Base-by-base conservation (phyloP, 2,888 invertebrate species). In the Mermis nigrescens region DNA sequence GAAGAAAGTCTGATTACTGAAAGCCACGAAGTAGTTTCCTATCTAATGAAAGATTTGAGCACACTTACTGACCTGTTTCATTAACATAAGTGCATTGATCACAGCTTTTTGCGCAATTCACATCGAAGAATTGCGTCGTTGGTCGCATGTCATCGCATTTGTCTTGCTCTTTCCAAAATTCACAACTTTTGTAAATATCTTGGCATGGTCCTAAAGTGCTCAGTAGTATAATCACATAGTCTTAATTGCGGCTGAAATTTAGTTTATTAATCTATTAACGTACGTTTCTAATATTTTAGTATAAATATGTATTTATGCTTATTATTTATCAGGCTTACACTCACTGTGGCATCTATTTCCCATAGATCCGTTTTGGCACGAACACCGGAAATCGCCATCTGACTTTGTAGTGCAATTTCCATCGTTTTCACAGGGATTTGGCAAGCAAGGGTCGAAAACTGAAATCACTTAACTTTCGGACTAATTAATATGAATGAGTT, bases 401-500 rank as follows among this genome's bases (percentile, higher is more conserved):
- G n/a, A n/a, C n/a, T 38, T 38, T 7, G 7, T 24, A 12, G 19
- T 48, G 24, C 92, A 92, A 52, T 85, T 79, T 31, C 91, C 91
- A 29, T 87, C 89, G 72, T 88, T 80, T 62, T 86, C 76, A 68
- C 92, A 92, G n/a, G 90, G 91, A 73, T 90, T 89, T 1, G 88
- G 86, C 61, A 88, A 79, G 70, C 92, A 94, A 0, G 12, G 4
- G 48, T n/a, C 24, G 24, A 24, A 12, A n/a, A n/a, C 48, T n/a
- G 19, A n/a, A 48, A 48, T n/a, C n/a, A n/a, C n/a, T n/a, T n/a
- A n/a, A n/a, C n/a, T n/a, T n/a, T n/a, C n/a, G n/a, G n/a, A n/a
- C n/a, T n/a, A n/a, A n/a, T n/a, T n/a, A n/a, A n/a, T n/a, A n/a
- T n/a, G n/a, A n/a, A n/a, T n/a, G n/a, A n/a, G n/a, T n/a, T n/a